Conservation (phyloP, 2,797 vertebrate species). For the Fistularia tabacaria region DNA sequence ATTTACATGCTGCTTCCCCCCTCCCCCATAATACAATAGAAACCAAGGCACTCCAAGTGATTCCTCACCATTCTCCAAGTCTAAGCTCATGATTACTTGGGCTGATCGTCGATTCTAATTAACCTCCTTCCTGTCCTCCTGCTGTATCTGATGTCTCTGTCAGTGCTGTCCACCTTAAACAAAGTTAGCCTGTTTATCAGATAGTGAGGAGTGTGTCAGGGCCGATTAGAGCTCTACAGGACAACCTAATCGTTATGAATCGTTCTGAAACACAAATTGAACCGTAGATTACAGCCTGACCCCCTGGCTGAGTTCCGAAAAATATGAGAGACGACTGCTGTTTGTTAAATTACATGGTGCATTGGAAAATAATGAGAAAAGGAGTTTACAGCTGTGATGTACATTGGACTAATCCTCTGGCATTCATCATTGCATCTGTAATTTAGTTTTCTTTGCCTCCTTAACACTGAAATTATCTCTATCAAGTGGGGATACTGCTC, state of each 20-base stretch:
- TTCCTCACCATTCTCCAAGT: too few relatives aligned
- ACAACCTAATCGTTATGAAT: slow-evolving; percentile 35
- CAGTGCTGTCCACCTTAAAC: slow-evolving; percentile 54
- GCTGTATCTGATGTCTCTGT: slow-evolving; percentile 51
- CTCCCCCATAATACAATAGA: too few relatives aligned
- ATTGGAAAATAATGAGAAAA: slow-evolving; percentile 23
- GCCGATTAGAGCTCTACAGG: slow-evolving; percentile 51
- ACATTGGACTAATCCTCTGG: slow-evolving; percentile 24
- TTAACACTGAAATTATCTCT: too few relatives aligned
- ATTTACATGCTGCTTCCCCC: too few relatives aligned
- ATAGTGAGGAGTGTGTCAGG: slow-evolving; percentile 27
- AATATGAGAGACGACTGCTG: slow-evolving; percentile 16
- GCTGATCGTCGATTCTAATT: slow-evolving; percentile 7
- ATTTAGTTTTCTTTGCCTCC: slow-evolving; percentile 39
- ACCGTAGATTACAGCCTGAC: slow-evolving; percentile 30
- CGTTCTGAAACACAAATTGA: slow-evolving; percentile 42
- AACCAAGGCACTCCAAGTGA: too few relatives aligned
- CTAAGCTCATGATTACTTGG: not conserved
- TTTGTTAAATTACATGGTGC: slow-evolving; percentile 31
- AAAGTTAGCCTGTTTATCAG: slow-evolving; percentile 60
- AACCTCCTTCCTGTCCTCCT: slow-evolving; percentile 12
- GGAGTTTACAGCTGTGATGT: slow-evolving; percentile 11
- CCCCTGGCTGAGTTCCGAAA: slow-evolving; percentile 16
- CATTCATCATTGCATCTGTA: slow-evolving; percentile 28
- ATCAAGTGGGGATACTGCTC: slow-evolving; percentile 6